phyloP scores from a whole-genome alignment of 2,797 vertebrate species.

The Acanthornis magna region DNA sequence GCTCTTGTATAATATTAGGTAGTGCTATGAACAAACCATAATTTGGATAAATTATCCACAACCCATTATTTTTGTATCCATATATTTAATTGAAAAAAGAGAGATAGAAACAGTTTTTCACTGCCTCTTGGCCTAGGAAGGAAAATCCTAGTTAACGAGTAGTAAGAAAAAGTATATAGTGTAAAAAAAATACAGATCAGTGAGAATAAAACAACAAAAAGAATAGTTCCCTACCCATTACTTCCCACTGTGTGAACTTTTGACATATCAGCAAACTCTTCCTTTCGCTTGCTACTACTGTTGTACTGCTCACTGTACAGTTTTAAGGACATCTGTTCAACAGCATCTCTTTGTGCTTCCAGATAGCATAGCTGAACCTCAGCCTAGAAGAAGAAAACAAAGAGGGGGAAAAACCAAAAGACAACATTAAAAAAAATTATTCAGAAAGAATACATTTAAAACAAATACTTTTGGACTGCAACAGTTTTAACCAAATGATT shows the following conservation, averaged over 20 bases:
- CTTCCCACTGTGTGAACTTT: slow-evolving; percentile 81
- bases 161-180: slow-evolving; percentile 8
- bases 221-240: slow-evolving; percentile 83
- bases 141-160: slow-evolving; percentile 39
- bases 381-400: slow-evolving; percentile 78
- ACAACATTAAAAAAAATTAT: background rate
- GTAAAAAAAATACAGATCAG: slow-evolving; percentile 58
- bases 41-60: background rate
- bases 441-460: slow-evolving; percentile 63
- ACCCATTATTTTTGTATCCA: background rate
- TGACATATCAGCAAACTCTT: slow-evolving; percentile 82
- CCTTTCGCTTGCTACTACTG: slow-evolving; percentile 78
- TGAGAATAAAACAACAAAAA: slow-evolving; percentile 77
- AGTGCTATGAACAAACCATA: background rate
- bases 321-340: slow-evolving; percentile 91
- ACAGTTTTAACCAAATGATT: slow-evolving; percentile 21
- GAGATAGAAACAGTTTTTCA: background rate
- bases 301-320: slow-evolving; percentile 85
- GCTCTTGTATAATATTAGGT: background rate
- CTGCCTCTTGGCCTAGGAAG: background rate
- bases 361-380: slow-evolving; percentile 82
- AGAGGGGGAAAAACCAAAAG: background rate
- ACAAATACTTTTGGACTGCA: slow-evolving; percentile 27
- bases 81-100: background rate
- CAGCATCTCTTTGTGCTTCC: slow-evolving; percentile 86